phyloP scores from a whole-genome alignment of 2,113 vertebrate species.

The Mungos mungo region DNA sequence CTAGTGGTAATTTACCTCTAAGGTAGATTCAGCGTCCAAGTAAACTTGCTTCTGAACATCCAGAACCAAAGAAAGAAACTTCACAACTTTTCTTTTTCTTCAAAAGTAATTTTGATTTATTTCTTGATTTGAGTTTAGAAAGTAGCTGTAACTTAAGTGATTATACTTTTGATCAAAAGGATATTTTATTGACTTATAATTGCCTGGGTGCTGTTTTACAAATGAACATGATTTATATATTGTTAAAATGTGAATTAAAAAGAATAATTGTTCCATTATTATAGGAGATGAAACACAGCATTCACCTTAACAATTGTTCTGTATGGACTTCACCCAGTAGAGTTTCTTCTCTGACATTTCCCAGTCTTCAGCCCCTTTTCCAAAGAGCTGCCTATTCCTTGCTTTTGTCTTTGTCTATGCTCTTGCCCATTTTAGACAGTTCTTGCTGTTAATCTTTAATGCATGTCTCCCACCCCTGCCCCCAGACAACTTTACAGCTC shows the following conservation, averaged over 20 bases:
- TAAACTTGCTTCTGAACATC: not conserved
- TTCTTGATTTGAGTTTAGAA: slow-evolving; percentile 29
- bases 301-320: not conserved
- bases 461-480: not conserved
- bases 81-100: not conserved
- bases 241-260: slow-evolving; percentile 11
- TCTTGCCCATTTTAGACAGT: not conserved
- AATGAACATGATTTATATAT: not conserved
- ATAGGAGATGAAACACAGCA: not conserved
- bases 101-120: not conserved
- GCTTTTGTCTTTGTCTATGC: not conserved
- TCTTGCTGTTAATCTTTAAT: not conserved
- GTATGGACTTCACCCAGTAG: not conserved
- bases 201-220: slow-evolving; percentile 3
- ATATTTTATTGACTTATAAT: slow-evolving; percentile 7
- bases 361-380: not conserved
- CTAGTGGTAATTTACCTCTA: not conserved
- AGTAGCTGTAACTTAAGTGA: not conserved
- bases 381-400: not conserved
- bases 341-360: not conserved
- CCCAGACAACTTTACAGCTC: not conserved
- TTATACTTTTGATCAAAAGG: not conserved
- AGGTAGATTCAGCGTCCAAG: not conserved
- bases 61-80: not conserved
- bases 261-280: not conserved